phyloP scores from a whole-genome alignment of 2,888 invertebrate species.

The Cremastobaeus sp. region DNA sequence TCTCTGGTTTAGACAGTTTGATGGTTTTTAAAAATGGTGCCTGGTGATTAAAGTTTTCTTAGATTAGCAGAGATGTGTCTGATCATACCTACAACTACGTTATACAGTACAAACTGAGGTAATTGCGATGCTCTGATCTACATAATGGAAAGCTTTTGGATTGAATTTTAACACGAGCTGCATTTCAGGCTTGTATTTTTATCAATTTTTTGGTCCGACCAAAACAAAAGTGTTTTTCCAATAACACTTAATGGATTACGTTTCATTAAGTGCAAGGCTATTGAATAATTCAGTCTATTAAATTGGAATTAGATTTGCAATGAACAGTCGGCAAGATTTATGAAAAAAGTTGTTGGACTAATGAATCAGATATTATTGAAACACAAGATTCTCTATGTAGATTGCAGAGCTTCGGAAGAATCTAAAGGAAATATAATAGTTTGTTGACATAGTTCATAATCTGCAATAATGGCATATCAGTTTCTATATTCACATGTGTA shows the following conservation, averaged over 20 bases:
- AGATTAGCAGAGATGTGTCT: constrained; percentile 30
- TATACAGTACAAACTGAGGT: constrained; percentile 26
- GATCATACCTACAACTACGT: constrained; percentile 24
- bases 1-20: constrained; percentile 2
- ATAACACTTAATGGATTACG: no score
- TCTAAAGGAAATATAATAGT: constrained; percentile 6
- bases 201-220: no score
- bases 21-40: constrained; percentile 58
- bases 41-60: constrained; percentile 57
- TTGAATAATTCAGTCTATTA: no score
- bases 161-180: background rate
- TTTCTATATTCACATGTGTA: background rate
- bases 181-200: no score
- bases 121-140: constrained; percentile 1
- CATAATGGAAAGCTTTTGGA: background rate
- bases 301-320: no score
- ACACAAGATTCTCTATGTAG: no score
- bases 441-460: no score
- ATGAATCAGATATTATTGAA: background rate
- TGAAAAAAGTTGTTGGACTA: no score
- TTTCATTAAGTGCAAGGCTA: no score
- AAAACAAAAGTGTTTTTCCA: no score
- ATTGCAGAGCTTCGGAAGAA: constrained; percentile 1
- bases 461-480: no score
- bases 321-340: no score